Evolutionary conservation across 2,113 vertebrate genomes (phyloP).

Genomic region (Aphyosemion australe): DNA sequence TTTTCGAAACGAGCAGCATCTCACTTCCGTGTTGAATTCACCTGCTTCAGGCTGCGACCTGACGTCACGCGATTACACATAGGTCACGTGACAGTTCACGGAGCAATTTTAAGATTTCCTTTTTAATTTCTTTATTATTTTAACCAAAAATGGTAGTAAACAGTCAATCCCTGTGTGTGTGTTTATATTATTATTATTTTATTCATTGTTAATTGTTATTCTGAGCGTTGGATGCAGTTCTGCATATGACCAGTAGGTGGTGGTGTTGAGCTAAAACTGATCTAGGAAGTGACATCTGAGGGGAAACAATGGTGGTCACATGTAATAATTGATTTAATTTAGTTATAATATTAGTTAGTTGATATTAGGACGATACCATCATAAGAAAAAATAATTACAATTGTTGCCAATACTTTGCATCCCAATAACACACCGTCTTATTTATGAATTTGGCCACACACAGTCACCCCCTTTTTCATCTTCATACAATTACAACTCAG

Average conservation of each 20-base stretch:
- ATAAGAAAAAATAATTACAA: neutral
- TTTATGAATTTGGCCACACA: neutral
- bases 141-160: too few relatives aligned
- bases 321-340: too few relatives aligned
- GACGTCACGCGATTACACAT: too few relatives aligned
- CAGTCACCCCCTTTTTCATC: neutral
- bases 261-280: constrained; percentile 7
- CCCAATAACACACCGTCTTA: neutral
- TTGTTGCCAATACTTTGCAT: neutral
- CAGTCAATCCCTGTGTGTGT: too few relatives aligned
- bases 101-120: neutral
- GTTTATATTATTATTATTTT: too few relatives aligned
- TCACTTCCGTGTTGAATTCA: constrained; percentile 57
- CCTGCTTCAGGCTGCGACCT: constrained; percentile 29
- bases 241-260: neutral
- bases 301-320: neutral
- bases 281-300: neutral
- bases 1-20: neutral
- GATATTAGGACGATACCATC: neutral
- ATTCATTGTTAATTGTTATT: neutral
- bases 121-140: too few relatives aligned
- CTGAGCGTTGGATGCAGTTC: constrained; percentile 3
- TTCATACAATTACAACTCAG: neutral
- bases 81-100: constrained; percentile 12
- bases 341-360: neutral